Evolutionary conservation across 2,797 vertebrate genomes (phyloP), one percentile per base, ranked within the genome.

Genomic region (Atherinosoma microstoma): DNA sequence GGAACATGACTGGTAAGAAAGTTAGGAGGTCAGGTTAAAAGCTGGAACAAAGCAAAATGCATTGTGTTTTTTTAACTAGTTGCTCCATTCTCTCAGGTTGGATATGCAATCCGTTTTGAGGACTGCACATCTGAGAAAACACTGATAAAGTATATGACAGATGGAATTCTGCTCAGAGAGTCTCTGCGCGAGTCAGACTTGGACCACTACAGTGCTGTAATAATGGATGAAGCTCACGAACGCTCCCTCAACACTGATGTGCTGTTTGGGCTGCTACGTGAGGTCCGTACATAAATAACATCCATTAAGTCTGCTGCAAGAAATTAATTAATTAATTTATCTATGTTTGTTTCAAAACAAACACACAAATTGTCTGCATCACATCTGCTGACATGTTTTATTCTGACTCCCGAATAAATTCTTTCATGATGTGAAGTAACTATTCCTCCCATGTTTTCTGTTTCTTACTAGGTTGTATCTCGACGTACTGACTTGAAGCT

Each of bases 181-280:
- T 99, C 97, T 0, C 93, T 99, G 83, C 95, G 98, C 4, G 98
- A 99, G 87, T 97, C 98, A 0, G 98, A 99, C 84, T 91, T 99
- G 82, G 98, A 99, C 86, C 97, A 99, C 92, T 99, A 99, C 87
- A 99, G 98, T 0, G 98, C 98, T 0, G 96, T 99, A 67, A 99
- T 99, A 88, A 99, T 99, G 98, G 98, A 99, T 0, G 98, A 99
- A 86, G 98, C 98, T 0, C 98, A 99, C 0, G 98, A 99, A 74
- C 97, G 98, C 75, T 99, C 98, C 0, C 95, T 99, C 58, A 99
- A 99, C 82, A 99, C 98, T 0, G 98, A 99, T 0, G 98, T 99
- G 88, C 94, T 99, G 36, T 99, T 99, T 0, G 98, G 98, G 15
- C 90, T 99, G 65, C 94, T 99, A 0, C 95, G 98, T 61, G 98